phyloP scores from a whole-genome alignment of 2,113 vertebrate species.

The Pavo muticus region DNA sequence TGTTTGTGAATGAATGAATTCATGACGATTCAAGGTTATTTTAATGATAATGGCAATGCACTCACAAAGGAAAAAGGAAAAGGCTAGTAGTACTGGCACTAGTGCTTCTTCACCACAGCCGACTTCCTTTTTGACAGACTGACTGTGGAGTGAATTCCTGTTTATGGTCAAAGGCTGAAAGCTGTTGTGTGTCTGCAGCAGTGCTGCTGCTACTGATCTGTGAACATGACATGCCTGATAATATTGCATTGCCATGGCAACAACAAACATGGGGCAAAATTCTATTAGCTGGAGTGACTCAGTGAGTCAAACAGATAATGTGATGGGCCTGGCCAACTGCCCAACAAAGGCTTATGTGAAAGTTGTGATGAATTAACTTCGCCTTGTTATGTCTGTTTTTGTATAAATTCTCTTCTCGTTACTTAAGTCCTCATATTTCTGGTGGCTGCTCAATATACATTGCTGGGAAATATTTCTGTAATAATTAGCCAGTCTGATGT shows the following conservation, averaged over 20 bases:
- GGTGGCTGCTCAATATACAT: constrained; percentile 53
- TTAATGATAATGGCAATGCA: constrained; percentile 86
- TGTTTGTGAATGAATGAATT: constrained; percentile 93
- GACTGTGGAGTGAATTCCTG: constrained; percentile 83
- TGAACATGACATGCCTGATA: constrained; percentile 90
- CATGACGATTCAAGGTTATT: constrained; percentile 88
- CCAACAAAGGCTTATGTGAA: constrained; percentile 81
- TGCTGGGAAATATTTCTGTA: constrained; percentile 36
- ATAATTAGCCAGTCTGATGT: constrained; percentile 23
- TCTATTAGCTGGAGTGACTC: constrained; percentile 87
- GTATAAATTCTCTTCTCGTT: constrained; percentile 58
- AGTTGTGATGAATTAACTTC: constrained; percentile 84
- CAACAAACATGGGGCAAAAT: constrained; percentile 88
- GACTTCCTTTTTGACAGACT: constrained; percentile 85
- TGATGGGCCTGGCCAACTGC: constrained; percentile 80
- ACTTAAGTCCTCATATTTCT: constrained; percentile 68
- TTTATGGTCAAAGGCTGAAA: constrained; percentile 85
- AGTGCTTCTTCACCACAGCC: constrained; percentile 77
- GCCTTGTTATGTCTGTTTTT: constrained; percentile 73
- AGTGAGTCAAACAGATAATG: constrained; percentile 87
- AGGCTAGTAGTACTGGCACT: constrained; percentile 71
- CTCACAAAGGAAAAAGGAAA: constrained; percentile 82
- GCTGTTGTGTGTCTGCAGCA: constrained; percentile 81
- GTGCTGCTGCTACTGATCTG: constrained; percentile 84
- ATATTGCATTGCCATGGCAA: constrained; percentile 88